Evolutionary conservation across 2,113 vertebrate genomes (phyloP), one percentile per base, ranked within the genome.

Genomic region (Corythornis madagascariensis): DNA sequence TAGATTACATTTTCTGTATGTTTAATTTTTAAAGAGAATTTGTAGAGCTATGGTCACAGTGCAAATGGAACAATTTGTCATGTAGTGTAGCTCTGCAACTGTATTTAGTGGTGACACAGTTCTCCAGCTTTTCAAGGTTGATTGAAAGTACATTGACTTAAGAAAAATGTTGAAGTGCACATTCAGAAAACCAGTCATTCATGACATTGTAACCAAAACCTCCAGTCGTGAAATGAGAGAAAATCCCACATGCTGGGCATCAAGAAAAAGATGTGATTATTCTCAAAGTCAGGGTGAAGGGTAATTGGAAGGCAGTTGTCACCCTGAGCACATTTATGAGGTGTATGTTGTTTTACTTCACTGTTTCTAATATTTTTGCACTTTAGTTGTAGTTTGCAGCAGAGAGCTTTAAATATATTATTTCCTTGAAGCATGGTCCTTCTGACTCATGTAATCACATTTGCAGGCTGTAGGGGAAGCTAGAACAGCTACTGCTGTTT

Each of bases 111-210:
- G 73, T 83, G 31, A 63, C 53, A 81, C 25, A 81, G 25, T 31
- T 86, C n/a, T 29, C 28, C 56, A 89, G 1, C 25, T 53, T 55
- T 65, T 84, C 71, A 87, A 89, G 45, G 38, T 18, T 91, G 88
- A 83, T 52, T 86, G 69, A 85, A 83, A 79, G 31, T 26, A 55
- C 56, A 53, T 7, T 74, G 57, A 84, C 50, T 85, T 31, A 3
- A 70, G 38, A 80, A 81, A 92, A 86, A 53, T 22, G 13, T 79
- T 67, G 80, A 73, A 80, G 79, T 93, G 92, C 66, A 72, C 70
- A 65, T 88, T 96, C 63, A 71, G 63, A 93, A 66, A 95, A 52
- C 16, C 25, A 72, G 48, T 67, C 63, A 73, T 56, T 89, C 55
- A 40, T 74, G 72, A 56, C 40, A 55, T 13, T 81, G 33, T 29